Conservation (phyloP, 2,113 vertebrate species). For the Euleptes europaea region DNA sequence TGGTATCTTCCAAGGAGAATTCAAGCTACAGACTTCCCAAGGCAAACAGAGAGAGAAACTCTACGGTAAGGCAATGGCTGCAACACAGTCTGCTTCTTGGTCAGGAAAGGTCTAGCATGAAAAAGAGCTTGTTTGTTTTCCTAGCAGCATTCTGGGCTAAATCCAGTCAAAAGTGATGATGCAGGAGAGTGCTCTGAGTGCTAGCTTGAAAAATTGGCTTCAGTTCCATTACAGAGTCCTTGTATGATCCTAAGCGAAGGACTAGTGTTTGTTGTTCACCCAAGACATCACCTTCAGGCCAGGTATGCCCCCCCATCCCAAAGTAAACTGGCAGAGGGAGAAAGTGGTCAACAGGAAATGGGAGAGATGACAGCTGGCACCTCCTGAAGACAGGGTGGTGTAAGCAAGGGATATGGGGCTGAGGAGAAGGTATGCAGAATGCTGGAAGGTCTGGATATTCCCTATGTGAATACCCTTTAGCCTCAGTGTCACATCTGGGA, state of each 20-base stretch:
- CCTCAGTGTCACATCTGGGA: not conserved
- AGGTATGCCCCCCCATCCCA: not conserved
- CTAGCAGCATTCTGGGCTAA: slow-evolving; percentile 19
- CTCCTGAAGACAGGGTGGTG: not conserved
- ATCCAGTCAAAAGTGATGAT: not conserved
- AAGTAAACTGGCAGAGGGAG: not conserved
- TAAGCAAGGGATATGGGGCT: not conserved
- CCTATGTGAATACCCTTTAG: not conserved
- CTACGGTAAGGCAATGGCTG: slow-evolving; percentile 80
- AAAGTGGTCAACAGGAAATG: not conserved
- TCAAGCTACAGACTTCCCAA: slow-evolving; percentile 88
- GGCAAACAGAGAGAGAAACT: slow-evolving; percentile 92
- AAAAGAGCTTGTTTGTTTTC: slow-evolving; percentile 17
- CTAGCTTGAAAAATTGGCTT: not conserved
- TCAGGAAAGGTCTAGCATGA: not conserved
- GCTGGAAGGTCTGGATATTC: not conserved
- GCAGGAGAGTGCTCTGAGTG: not conserved
- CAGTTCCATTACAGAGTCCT: not conserved
- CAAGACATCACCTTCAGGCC: not conserved
- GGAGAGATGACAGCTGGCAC: not conserved
- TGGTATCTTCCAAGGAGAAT: slow-evolving; percentile 85
- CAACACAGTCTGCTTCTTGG: not conserved
- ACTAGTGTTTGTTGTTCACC: not conserved
- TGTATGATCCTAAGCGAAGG: not conserved
- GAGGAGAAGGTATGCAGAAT: not conserved